These are phyloP conservation scores for Nipponacmea schrenckii DNA, from an alignment of 2,888 invertebrate species.

Conservation along the genomic window DNA sequence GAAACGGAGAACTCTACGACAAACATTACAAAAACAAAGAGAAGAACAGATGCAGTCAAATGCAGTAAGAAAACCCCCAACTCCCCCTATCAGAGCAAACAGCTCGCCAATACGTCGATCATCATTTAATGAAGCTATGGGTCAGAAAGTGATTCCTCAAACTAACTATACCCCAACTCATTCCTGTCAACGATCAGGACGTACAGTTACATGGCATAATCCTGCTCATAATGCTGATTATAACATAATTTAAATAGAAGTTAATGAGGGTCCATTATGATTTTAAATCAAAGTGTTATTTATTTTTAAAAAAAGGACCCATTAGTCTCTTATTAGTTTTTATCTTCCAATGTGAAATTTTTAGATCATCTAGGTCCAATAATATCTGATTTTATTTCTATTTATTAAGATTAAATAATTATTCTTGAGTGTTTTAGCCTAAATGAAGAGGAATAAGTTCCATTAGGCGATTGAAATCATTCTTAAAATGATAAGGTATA, in stretches of 20 bases:
- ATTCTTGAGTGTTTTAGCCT: too few relatives aligned
- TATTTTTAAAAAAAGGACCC: too few relatives aligned
- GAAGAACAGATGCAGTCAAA: constrained; percentile 40
- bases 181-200: constrained; percentile 28
- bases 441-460: too few relatives aligned
- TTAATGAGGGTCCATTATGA: too few relatives aligned
- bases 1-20: constrained; percentile 89
- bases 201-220: constrained; percentile 43
- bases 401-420: too few relatives aligned
- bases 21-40: constrained; percentile 73
- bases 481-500: too few relatives aligned
- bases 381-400: too few relatives aligned
- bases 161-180: constrained; percentile 31
- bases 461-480: too few relatives aligned
- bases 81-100: constrained; percentile 8
- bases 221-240: constrained; percentile 35
- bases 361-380: too few relatives aligned
- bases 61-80: constrained; percentile 19
- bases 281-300: too few relatives aligned
- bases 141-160: constrained; percentile 36
- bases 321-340: too few relatives aligned
- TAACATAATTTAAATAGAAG: constrained; percentile 13
- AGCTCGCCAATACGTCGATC: constrained; percentile 32
- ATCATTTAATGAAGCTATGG: constrained; percentile 44
- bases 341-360: too few relatives aligned